These are phyloP conservation scores for Hydrotaea cyrtoneurina DNA, from an alignment of 2,888 invertebrate genomes.

Conservation along the genomic window DNA sequence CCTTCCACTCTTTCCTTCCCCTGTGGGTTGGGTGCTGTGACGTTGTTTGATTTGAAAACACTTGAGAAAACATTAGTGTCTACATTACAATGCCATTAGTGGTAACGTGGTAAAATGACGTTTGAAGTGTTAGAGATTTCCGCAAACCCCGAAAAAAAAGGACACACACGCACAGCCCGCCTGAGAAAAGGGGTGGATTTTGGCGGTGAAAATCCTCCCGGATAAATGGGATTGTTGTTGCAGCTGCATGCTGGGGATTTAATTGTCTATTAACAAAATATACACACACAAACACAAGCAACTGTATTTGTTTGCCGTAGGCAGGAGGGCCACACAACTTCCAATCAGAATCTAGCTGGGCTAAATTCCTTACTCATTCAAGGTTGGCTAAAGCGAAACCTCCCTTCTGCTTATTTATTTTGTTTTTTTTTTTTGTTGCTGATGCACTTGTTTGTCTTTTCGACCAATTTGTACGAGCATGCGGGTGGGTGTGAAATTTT, in stretches of 20 bases:
- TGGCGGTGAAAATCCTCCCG: conserved; percentile 32
- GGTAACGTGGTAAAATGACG: conserved; percentile 64
- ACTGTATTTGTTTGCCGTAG: too few relatives aligned
- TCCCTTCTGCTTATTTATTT: neutral
- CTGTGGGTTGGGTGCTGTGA: neutral
- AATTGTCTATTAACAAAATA: conserved; percentile 63
- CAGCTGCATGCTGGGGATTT: conserved; percentile 71
- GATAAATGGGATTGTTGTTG: conserved; percentile 66
- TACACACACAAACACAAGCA: conserved; percentile 22
- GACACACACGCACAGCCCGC: too few relatives aligned
- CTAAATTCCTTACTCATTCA: neutral
- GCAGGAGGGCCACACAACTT: conserved; percentile 34
- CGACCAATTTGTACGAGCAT: conserved; percentile 68
- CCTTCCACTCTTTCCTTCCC: neutral
- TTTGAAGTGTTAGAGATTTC: conserved; percentile 66
- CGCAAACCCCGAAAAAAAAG: neutral
- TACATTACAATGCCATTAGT: conserved; percentile 79
- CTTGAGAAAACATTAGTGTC: conserved; percentile 78
- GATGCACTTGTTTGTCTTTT: conserved; percentile 59
- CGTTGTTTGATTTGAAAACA: conserved; percentile 66
- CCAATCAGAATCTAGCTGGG: conserved; percentile 60
- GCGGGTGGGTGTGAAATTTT: conserved; percentile 70
- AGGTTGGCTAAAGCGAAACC: neutral
- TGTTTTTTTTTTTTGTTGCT: neutral
- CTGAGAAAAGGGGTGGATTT: conserved; percentile 47